Conservation (phyloP, 2,888 invertebrate genomes). For the Omphaloscelis lunosa region DNA sequence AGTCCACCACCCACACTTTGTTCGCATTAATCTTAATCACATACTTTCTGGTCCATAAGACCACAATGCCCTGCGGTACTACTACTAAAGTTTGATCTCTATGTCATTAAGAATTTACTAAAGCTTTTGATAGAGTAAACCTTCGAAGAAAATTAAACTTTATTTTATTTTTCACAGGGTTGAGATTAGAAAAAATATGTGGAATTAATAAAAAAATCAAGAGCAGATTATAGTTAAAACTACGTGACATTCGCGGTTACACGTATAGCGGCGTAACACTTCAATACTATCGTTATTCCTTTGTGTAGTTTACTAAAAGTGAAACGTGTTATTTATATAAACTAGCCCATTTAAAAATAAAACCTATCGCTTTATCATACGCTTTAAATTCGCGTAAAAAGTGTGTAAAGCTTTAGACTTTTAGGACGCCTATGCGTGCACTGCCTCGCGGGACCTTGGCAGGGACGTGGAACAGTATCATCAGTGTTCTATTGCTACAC, state of each 20-base stretch:
- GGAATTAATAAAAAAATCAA: conserved; percentile 73
- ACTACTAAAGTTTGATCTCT: conserved; percentile 60
- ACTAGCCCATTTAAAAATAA: conserved; percentile 23
- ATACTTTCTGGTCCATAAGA: conserved; percentile 65
- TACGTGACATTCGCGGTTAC: conserved; percentile 84
- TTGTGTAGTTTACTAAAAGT: conserved; percentile 70
- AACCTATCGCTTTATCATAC: conserved; percentile 50
- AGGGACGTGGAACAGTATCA: conserved; percentile 85
- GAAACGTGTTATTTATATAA: conserved; percentile 63
- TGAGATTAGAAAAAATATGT: conserved; percentile 62
- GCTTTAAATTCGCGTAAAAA: conserved; percentile 59
- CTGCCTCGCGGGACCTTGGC: conserved; percentile 84
- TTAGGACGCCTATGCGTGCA: conserved; percentile 76
- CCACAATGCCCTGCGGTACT: conserved; percentile 70
- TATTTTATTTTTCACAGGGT: conserved; percentile 50
- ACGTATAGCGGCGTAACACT: conserved; percentile 82
- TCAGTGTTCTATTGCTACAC: conserved; percentile 69
- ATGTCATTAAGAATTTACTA: conserved; percentile 56
- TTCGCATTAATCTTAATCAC: conserved; percentile 70
- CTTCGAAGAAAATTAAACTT: conserved; percentile 61
- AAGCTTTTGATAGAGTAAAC: conserved; percentile 59
- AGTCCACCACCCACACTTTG: conserved; percentile 66
- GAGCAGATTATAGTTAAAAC: conserved; percentile 74
- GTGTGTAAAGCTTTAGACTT: conserved; percentile 69
- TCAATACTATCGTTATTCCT: conserved; percentile 80